Percentiles rank a stretch among this genome's conserved stretches.
phyloP scores from a whole-genome alignment of 2,888 invertebrate genomes.

The Polyommatus iphigenia region DNA sequence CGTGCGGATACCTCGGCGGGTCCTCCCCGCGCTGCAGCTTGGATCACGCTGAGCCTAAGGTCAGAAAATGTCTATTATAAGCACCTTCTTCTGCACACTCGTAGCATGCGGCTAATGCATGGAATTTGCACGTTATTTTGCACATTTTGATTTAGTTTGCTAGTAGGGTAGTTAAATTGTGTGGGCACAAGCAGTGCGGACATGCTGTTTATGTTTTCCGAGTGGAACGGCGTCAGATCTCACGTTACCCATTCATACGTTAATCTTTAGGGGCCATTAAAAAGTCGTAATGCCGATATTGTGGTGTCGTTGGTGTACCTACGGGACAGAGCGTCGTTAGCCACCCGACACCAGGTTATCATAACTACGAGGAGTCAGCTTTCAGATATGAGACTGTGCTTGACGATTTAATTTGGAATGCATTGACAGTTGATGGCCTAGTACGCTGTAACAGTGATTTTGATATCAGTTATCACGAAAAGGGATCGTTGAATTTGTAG shows the following conservation, averaged over 20 bases:
- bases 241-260: constrained; percentile 77
- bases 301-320: constrained; percentile 62
- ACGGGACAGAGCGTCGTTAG: constrained; percentile 78
- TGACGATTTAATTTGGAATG: constrained; percentile 57
- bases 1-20: constrained; percentile 82
- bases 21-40: constrained; percentile 77
- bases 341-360: constrained; percentile 72
- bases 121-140: not conserved
- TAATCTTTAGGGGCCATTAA: constrained; percentile 74
- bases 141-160: constrained; percentile 20
- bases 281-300: constrained; percentile 65
- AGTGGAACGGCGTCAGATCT: constrained; percentile 60
- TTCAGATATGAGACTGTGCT: constrained; percentile 49
- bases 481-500: not conserved
- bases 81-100: constrained; percentile 36
- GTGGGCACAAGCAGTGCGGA: constrained; percentile 54
- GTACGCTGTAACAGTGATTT: constrained; percentile 22
- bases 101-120: constrained; percentile 29
- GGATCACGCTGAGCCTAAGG: constrained; percentile 76
- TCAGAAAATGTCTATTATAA: constrained; percentile 51
- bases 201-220: constrained; percentile 71
- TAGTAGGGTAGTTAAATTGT: constrained; percentile 60
- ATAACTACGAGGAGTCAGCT: constrained; percentile 57
- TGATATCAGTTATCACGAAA: constrained; percentile 1
- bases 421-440: constrained; percentile 38